Evolutionary conservation across 1,140 invertebrate species (phyloP).

Genomic region (Oryctes rhinoceros): DNA sequence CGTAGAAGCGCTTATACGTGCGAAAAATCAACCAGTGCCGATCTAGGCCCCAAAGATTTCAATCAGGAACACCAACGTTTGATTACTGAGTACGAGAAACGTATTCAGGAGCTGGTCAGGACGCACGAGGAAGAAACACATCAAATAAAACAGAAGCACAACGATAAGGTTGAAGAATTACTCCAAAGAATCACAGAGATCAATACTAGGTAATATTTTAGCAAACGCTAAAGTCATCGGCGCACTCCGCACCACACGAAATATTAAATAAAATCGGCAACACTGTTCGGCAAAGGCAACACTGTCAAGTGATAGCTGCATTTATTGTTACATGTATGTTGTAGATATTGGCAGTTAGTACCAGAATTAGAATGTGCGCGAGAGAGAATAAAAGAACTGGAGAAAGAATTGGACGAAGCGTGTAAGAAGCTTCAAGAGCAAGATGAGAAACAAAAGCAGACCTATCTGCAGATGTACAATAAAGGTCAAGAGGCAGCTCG

Average conservation of each 20-base stretch:
- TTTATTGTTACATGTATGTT: background rate
- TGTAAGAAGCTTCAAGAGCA: slow-evolving; percentile 74
- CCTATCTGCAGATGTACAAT: slow-evolving; percentile 84
- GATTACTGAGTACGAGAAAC: slow-evolving; percentile 75
- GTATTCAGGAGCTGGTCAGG: slow-evolving; percentile 76
- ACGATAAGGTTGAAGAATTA: slow-evolving; percentile 80
- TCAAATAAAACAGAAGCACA: slow-evolving; percentile 77
- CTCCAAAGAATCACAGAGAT: slow-evolving; percentile 81
- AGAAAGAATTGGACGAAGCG: slow-evolving; percentile 73
- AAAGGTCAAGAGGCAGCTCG: slow-evolving; percentile 81
- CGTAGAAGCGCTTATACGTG: slow-evolving; percentile 62
- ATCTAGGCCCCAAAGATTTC: slow-evolving; percentile 60
- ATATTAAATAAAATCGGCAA: too few species aligned
- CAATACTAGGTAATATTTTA: slow-evolving; percentile 69
- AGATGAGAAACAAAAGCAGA: slow-evolving; percentile 77
- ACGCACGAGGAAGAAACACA: slow-evolving; percentile 74
- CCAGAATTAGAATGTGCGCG: slow-evolving; percentile 74
- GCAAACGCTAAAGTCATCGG: too few species aligned
- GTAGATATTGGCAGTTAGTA: slow-evolving; percentile 73
- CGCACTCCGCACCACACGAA: too few species aligned
- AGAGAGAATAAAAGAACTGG: slow-evolving; percentile 71
- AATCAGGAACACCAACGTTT: slow-evolving; percentile 72
- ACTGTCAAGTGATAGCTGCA: too few species aligned
- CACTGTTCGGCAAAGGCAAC: too few species aligned
- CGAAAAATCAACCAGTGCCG: slow-evolving; percentile 65